A percentile compares a stretch with the other conserved stretches of the same genome.
phyloP scores from a whole-genome alignment of 1,140 invertebrate genomes.

The Chrysopa pallens region DNA sequence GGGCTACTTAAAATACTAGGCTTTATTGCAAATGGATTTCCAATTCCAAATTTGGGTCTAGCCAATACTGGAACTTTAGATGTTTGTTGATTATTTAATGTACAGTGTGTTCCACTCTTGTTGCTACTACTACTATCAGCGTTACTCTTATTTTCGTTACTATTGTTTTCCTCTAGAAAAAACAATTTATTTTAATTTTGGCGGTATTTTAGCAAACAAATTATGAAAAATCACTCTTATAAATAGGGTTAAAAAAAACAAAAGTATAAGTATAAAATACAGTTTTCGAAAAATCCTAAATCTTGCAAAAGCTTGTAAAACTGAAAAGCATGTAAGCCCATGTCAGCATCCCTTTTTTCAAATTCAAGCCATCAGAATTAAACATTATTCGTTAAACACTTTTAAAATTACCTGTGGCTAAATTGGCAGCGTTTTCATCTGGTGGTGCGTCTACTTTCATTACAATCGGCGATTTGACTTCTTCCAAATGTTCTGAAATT shows the following conservation, averaged over 20 bases:
- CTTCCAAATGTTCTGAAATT: background rate
- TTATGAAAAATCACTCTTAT: conserved; percentile 2
- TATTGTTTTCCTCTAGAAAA: conserved; percentile 2
- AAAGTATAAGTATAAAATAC: too few species aligned
- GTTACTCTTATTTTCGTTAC: background rate
- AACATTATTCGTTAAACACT: too few species aligned
- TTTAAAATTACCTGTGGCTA: too few species aligned
- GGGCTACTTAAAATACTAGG: background rate
- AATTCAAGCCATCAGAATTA: too few species aligned
- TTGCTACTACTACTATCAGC: conserved; percentile 9
- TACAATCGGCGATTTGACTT: conserved; percentile 11
- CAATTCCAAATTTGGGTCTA: conserved; percentile 4
- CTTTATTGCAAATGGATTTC: background rate
- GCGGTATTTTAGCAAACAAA: conserved; percentile 2
- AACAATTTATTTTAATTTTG: conserved; percentile 9
- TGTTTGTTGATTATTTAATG: conserved; percentile 1
- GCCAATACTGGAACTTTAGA: conserved; percentile 12
- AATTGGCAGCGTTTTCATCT: conserved; percentile 6
- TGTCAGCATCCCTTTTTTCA: too few species aligned
- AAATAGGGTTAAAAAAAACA: too few species aligned
- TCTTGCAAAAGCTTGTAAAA: too few species aligned
- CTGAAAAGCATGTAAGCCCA: too few species aligned
- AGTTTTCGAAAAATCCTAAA: too few species aligned
- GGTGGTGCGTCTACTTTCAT: conserved; percentile 17
- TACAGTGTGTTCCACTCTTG: background rate